Percentiles rank a stretch among this genome's conserved stretches.
These are phyloP conservation scores for Porites lobata DNA, from an alignment of 92 coral and sea anemone species.

Conservation along the genomic window DNA sequence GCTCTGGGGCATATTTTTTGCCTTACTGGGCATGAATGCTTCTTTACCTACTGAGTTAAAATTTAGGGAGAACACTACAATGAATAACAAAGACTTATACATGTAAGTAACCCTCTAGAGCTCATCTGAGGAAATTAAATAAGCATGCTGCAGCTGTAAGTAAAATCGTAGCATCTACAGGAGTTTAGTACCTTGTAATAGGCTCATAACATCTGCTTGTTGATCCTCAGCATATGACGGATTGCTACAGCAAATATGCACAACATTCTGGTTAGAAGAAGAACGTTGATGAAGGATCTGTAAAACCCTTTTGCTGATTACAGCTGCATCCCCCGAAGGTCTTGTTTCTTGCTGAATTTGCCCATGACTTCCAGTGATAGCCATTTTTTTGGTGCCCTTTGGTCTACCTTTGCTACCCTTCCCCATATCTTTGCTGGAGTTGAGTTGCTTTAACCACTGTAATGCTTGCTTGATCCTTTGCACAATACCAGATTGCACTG, in stretches of 20 bases:
- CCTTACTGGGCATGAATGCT: too few species aligned
- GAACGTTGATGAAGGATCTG: constrained; percentile 66
- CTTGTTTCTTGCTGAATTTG: constrained; percentile 4
- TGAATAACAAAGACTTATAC: too few species aligned
- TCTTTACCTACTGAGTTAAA: too few species aligned
- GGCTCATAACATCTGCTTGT: background rate
- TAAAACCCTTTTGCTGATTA: constrained; percentile 55
- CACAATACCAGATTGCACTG: constrained; percentile 89
- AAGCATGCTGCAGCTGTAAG: background rate
- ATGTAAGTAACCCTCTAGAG: too few species aligned
- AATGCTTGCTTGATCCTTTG: constrained; percentile 67
- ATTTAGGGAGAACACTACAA: too few species aligned
- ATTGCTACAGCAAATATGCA: constrained; percentile 87
- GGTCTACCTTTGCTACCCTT: constrained; percentile 48
- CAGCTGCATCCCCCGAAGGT: background rate
- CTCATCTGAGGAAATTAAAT: background rate
- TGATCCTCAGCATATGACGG: constrained; percentile 59
- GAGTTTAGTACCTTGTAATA: background rate
- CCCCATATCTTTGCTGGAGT: constrained; percentile 45
- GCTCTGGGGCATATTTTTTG: too few species aligned
- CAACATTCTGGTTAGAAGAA: constrained; percentile 82
- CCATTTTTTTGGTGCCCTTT: constrained; percentile 64
- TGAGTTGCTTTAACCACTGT: constrained; percentile 60
- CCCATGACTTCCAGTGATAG: constrained; percentile 29
- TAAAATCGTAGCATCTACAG: background rate